Conservation (phyloP, 2,113 vertebrate genomes). For the Corythornis madagascariensis region DNA sequence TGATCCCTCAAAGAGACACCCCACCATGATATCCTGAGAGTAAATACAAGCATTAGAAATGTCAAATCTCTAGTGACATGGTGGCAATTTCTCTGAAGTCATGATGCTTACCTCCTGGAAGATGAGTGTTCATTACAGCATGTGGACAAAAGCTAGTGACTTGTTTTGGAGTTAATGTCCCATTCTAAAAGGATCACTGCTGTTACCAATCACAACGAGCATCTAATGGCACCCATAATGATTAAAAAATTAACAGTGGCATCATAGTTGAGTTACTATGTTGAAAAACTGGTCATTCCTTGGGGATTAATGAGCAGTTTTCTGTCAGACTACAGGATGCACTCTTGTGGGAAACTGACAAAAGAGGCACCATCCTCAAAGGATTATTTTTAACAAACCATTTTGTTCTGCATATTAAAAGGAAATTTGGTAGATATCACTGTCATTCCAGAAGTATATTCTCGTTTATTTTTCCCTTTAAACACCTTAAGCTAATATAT, state of each 20-base stretch:
- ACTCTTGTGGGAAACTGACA: constrained; percentile 58
- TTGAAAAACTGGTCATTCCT: constrained; percentile 58
- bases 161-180: constrained; percentile 41
- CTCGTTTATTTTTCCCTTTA: constrained; percentile 47
- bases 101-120: neutral
- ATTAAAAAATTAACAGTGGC: constrained; percentile 38
- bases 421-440: constrained; percentile 37
- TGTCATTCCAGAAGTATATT: constrained; percentile 40
- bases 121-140: constrained; percentile 49
- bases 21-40: neutral
- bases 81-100: constrained; percentile 1
- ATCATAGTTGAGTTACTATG: constrained; percentile 37
- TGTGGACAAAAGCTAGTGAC: constrained; percentile 7
- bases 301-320: constrained; percentile 69
- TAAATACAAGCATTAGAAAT: neutral
- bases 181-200: constrained; percentile 8
- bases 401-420: constrained; percentile 54
- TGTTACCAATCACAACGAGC: constrained; percentile 49
- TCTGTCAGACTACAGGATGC: constrained; percentile 57
- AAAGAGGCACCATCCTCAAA: constrained; percentile 36
- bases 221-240: constrained; percentile 53
- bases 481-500: constrained; percentile 29
- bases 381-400: constrained; percentile 46
- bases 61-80: neutral
- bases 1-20: neutral